Evolutionary conservation across 2,888 invertebrate genomes (phyloP).

Genomic region (Omphaloscelis lunosa): DNA sequence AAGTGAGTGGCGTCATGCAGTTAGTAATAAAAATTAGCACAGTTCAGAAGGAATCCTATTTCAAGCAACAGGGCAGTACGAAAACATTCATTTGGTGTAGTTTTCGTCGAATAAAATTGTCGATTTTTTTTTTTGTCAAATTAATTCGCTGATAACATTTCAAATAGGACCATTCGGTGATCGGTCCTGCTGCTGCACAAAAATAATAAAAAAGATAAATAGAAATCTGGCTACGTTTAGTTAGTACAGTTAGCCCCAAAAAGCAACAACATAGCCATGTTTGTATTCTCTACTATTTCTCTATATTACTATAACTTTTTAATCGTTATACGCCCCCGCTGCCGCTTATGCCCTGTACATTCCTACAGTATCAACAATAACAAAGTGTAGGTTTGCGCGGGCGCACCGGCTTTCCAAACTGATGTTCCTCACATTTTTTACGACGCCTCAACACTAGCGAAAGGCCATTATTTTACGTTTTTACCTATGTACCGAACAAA

Average conservation of each 20-base stretch:
- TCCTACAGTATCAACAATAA: constrained; percentile 47
- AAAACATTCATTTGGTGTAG: background rate
- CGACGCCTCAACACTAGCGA: constrained; percentile 59
- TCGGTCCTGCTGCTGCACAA: background rate
- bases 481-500: constrained; percentile 28
- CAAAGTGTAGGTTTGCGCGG: constrained; percentile 57
- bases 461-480: constrained; percentile 56
- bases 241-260: no score
- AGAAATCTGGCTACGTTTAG: background rate
- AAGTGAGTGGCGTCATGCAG: background rate
- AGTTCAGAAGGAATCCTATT: background rate
- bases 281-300: background rate
- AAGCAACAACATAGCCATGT: background rate
- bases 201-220: background rate
- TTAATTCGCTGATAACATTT: background rate
- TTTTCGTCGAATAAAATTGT: background rate
- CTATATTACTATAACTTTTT: background rate
- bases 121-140: background rate
- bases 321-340: constrained; percentile 3
- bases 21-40: background rate
- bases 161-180: background rate
- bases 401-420: constrained; percentile 72
- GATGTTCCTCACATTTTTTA: constrained; percentile 69
- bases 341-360: constrained; percentile 32
- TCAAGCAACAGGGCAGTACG: background rate